These are phyloP conservation scores for Phylloscopus trochiloides DNA, from an alignment of 2,113 vertebrate genomes.

Conservation along the genomic window DNA sequence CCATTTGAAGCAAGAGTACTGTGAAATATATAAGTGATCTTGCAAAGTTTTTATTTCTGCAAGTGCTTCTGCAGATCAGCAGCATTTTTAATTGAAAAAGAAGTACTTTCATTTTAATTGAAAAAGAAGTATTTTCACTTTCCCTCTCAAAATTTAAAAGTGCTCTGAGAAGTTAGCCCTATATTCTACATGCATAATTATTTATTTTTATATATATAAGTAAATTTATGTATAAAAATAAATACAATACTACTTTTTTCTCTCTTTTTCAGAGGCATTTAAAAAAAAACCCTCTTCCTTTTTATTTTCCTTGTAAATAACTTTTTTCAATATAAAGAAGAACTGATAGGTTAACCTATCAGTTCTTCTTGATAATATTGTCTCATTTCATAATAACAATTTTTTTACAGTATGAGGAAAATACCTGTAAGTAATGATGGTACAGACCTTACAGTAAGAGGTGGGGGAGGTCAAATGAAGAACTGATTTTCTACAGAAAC, in stretches of 20 bases:
- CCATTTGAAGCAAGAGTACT: neutral
- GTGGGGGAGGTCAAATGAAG: neutral
- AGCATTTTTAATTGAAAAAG: neutral
- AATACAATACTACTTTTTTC: neutral
- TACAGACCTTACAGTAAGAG: neutral
- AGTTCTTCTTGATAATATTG: too few species aligned
- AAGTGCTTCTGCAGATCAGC: neutral
- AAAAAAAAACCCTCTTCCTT: neutral
- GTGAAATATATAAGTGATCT: neutral
- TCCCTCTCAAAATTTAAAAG: neutral
- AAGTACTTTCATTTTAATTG: neutral
- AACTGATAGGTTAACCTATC: neutral
- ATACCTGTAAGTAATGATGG: neutral
- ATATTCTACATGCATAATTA: neutral
- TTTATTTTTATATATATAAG: neutral
- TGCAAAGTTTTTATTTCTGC: neutral
- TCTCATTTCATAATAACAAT: neutral
- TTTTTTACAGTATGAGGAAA: neutral
- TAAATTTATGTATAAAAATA: neutral
- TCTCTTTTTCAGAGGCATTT: neutral
- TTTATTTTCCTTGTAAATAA: neutral
- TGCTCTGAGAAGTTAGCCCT: neutral
- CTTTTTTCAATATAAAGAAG: neutral
- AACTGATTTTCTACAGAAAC: slow-evolving; percentile 40
- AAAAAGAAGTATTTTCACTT: neutral